Base-by-base conservation (phyloP, 1,140 invertebrate genomes). In the Paracyclopina nana region DNA sequence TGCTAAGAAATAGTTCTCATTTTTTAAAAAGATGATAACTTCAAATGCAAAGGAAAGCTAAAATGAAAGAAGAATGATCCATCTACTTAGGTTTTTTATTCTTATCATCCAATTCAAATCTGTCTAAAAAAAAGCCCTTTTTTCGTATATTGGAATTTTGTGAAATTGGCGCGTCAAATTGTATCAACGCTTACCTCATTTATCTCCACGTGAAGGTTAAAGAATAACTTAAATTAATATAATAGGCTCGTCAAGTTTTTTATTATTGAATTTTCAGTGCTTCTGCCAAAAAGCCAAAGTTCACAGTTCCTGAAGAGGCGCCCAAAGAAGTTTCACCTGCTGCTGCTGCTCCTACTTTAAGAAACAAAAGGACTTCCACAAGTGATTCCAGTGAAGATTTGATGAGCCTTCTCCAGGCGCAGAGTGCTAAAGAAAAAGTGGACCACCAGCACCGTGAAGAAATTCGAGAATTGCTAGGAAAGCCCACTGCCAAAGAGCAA, bases 371-470 rank as follows among this genome's bases (percentile, higher is more conserved):
- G 29, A 14, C 29, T 31, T 14, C 29, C 29, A 9, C 29, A 9
- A 49, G n/a, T 14, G n/a, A 51, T n/a, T 6, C 31, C 20, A 24
- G 18, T 4, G 49, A 51, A 8, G 49, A 51, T n/a, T 9, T 68
- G 26, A 59, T 82, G 80, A 90, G 82, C 31, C 65, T 96, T 18
- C 68, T 97, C 38, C 84, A 85, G 9, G 81, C 88, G 74, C 82
- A 88, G 16, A 92, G 88, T 0, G 87, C 86, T 42, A 74, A 85
- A 59, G 88, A 97, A 62, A 87, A 88, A 63, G 86, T 92, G 62
- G 90, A 77, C 55, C 95, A 95, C 64, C 82, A 88, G 67, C 74
- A 94, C 6, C 87, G 86, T 1, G 90, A 96, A 68, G 90, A 96
- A 66, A 95, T 96, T 52, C 68, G 92, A 53, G 84, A 92, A 61